Conservation (phyloP, 2,888 invertebrate species). For the Plusia festucae region DNA sequence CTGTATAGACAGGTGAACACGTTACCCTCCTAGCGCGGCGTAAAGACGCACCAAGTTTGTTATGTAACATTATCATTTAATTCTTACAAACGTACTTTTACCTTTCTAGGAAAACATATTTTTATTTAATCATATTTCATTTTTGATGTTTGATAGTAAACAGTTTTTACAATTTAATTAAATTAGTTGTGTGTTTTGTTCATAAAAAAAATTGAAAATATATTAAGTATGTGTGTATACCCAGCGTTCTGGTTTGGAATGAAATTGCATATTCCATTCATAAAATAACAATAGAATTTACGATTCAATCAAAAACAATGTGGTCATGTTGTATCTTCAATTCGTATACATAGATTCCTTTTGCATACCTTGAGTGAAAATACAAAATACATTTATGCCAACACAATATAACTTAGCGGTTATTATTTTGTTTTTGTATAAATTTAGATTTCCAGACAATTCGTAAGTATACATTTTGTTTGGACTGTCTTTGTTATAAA, state of each 20-base stretch:
- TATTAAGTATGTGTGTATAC: neutral
- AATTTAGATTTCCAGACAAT: constrained; percentile 5
- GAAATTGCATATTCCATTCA: neutral
- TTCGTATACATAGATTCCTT: constrained; percentile 3
- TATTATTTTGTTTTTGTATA: constrained; percentile 3
- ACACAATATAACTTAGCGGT: constrained; percentile 16
- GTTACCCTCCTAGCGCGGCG: too few relatives aligned
- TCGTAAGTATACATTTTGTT: neutral
- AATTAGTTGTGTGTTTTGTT: too few relatives aligned
- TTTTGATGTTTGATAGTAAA: too few relatives aligned
- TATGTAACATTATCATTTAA: too few relatives aligned
- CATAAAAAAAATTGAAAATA: too few relatives aligned
- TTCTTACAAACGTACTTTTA: too few relatives aligned
- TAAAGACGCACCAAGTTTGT: too few relatives aligned
- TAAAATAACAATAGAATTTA: constrained; percentile 6
- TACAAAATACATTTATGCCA: constrained; percentile 18
- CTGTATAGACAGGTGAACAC: too few relatives aligned
- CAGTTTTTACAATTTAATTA: too few relatives aligned
- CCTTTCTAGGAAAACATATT: too few relatives aligned
- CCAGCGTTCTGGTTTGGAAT: neutral
- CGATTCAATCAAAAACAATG: neutral
- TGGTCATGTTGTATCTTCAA: constrained; percentile 13
- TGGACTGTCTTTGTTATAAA: neutral
- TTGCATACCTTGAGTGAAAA: constrained; percentile 6
- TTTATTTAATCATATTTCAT: too few relatives aligned